These are phyloP conservation scores for Rhagonycha fulva DNA, from an alignment of 2,888 invertebrate genomes.

Conservation along the genomic window DNA sequence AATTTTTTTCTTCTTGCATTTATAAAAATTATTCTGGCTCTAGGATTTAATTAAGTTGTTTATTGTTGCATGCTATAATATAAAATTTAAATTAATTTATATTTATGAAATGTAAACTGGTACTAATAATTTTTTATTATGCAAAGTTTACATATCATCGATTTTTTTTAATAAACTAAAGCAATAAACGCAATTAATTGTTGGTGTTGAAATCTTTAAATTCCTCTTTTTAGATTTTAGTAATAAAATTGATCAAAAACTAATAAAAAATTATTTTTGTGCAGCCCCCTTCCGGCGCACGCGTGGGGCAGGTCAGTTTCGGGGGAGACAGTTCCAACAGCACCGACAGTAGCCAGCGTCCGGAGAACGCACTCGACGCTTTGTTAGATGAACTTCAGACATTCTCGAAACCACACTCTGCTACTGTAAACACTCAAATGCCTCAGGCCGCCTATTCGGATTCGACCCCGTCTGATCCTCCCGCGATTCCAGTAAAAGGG, in stretches of 20 bases:
- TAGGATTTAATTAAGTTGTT: not conserved
- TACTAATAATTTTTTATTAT: not conserved
- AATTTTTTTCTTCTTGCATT: not conserved
- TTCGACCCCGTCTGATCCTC: slow-evolving; percentile 43
- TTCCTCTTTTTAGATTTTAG: not conserved
- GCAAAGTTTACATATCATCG: not conserved
- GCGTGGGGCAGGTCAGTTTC: slow-evolving; percentile 65
- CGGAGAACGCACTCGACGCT: slow-evolving; percentile 98
- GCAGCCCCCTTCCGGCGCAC: slow-evolving; percentile 64
- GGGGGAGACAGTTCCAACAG: slow-evolving; percentile 62
- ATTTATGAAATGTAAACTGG: not conserved
- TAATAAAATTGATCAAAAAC: not conserved
- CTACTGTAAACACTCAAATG: slow-evolving; percentile 42
- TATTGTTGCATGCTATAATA: not conserved
- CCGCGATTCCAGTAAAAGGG: slow-evolving; percentile 51
- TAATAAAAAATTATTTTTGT: slow-evolving; percentile 16
- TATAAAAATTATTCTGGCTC: not conserved
- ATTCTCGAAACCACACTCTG: slow-evolving; percentile 72
- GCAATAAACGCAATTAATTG: not conserved
- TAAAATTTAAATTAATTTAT: not conserved
- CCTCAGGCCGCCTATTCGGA: slow-evolving; percentile 45
- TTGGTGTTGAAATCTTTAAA: not conserved
- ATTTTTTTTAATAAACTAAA: not conserved
- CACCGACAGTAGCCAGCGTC: slow-evolving; percentile 65
- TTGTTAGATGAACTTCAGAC: slow-evolving; percentile 92